Evolutionary conservation across 2,797 vertebrate species (phyloP).

Genomic region (Syndactyla subalaris): DNA sequence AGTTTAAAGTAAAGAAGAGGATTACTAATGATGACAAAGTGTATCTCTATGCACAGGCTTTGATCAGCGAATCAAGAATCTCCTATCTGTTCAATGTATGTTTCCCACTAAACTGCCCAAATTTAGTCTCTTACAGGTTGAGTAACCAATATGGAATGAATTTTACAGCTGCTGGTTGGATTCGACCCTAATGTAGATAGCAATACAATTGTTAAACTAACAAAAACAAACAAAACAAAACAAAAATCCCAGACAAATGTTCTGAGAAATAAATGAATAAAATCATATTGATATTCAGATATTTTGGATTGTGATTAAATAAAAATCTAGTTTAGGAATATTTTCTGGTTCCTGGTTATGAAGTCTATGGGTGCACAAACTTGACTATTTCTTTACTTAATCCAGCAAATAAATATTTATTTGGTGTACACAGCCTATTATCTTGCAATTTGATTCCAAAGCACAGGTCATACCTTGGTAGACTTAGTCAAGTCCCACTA

Average conservation of each 20-base stretch:
- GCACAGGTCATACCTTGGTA: neutral
- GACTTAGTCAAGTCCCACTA: neutral
- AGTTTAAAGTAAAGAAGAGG: slow-evolving; percentile 33
- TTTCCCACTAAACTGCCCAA: neutral
- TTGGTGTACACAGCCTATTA: neutral
- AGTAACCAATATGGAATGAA: neutral
- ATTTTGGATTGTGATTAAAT: neutral
- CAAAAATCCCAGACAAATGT: neutral
- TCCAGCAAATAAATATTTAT: neutral
- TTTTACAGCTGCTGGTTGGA: neutral
- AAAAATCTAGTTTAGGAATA: neutral
- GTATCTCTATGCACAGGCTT: neutral
- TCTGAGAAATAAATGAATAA: neutral
- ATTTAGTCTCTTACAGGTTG: neutral
- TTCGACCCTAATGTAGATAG: neutral
- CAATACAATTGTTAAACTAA: neutral
- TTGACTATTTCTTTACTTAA: neutral
- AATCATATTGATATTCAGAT: neutral
- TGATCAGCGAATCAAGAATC: slow-evolving; percentile 20
- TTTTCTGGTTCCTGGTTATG: neutral
- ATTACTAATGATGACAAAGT: slow-evolving; percentile 7
- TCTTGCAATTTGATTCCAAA: neutral
- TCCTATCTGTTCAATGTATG: neutral
- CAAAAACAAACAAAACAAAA: neutral
- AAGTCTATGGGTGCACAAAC: neutral